A percentile compares a stretch with the other conserved stretches of the same genome.
Conservation (phyloP, 1,140 invertebrate species). For the Colletes latitarsis region DNA sequence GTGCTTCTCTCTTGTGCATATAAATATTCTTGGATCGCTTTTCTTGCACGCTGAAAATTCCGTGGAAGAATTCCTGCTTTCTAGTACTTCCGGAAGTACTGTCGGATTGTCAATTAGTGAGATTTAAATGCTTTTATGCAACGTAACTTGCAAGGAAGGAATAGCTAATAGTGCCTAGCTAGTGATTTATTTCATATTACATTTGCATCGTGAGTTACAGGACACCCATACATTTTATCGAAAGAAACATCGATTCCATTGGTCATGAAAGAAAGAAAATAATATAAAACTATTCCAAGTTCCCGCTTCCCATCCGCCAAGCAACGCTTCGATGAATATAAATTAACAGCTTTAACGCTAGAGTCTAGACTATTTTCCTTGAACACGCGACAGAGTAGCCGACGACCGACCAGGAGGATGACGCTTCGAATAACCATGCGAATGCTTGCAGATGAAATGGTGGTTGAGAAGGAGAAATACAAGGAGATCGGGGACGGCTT, state of each 20-base stretch:
- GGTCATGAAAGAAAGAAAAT: not conserved
- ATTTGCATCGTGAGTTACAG: not conserved
- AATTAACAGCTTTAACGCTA: not conserved
- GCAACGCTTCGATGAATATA: not conserved
- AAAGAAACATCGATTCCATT: not conserved
- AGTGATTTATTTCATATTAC: not conserved
- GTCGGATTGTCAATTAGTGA: too few species aligned
- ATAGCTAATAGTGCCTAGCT: not conserved
- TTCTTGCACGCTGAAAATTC: too few species aligned
- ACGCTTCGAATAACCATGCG: conserved; percentile 50
- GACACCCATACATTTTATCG: not conserved
- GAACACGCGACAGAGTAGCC: not conserved
- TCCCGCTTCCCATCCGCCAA: not conserved
- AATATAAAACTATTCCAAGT: too few species aligned
- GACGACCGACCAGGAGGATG: not conserved
- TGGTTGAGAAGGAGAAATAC: conserved; percentile 99
- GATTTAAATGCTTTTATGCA: too few species aligned
- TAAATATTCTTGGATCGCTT: too few species aligned
- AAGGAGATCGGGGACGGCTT: conserved; percentile 99
- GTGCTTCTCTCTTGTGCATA: too few species aligned
- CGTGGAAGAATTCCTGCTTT: too few species aligned
- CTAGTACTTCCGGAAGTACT: too few species aligned
- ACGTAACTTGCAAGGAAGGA: not conserved
- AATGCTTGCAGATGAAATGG: conserved; percentile 95
- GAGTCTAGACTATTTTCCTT: not conserved